A percentile compares a stretch with the other conserved stretches of the same genome.
Evolutionary conservation across 1,140 invertebrate genomes (phyloP).

Genomic region (Rhagoletis zephyria): DNA sequence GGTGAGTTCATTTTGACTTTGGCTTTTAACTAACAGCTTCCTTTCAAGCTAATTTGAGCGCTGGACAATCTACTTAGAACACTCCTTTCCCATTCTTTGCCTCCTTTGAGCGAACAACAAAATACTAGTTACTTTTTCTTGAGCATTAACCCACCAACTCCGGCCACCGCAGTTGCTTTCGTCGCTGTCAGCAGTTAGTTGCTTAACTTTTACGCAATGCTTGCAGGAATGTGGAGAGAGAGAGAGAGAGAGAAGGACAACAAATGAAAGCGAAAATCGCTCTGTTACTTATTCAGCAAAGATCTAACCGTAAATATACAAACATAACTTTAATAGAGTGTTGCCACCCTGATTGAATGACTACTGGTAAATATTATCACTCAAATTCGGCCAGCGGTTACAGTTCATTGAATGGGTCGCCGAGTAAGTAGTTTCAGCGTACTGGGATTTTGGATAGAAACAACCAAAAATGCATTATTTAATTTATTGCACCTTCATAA

Average conservation of each 20-base stretch:
- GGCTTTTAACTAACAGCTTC: constrained; percentile 51
- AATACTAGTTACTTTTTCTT: constrained; percentile 1
- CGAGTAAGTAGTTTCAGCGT: too few species aligned
- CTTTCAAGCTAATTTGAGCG: constrained; percentile 46
- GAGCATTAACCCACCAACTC: not conserved
- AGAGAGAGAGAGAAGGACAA: not conserved
- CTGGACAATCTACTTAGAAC: constrained; percentile 24
- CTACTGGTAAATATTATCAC: not conserved
- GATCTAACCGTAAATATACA: not conserved
- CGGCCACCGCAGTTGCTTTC: not conserved
- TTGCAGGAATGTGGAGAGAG: constrained; percentile 40
- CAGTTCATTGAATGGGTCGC: too few species aligned
- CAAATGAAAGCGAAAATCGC: constrained; percentile 3
- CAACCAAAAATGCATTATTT: too few species aligned
- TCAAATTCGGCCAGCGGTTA: too few species aligned
- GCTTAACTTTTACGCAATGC: constrained; percentile 10
- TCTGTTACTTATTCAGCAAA: not conserved
- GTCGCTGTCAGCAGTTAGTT: constrained; percentile 12
- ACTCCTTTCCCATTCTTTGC: not conserved
- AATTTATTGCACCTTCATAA: too few species aligned
- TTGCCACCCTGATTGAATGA: not conserved
- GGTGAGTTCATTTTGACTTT: constrained; percentile 9
- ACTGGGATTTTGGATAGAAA: too few species aligned
- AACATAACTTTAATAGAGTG: not conserved
- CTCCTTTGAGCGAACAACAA: not conserved